Evolutionary conservation across 2,888 invertebrate genomes (phyloP).

Genomic region (Drosophila robusta): DNA sequence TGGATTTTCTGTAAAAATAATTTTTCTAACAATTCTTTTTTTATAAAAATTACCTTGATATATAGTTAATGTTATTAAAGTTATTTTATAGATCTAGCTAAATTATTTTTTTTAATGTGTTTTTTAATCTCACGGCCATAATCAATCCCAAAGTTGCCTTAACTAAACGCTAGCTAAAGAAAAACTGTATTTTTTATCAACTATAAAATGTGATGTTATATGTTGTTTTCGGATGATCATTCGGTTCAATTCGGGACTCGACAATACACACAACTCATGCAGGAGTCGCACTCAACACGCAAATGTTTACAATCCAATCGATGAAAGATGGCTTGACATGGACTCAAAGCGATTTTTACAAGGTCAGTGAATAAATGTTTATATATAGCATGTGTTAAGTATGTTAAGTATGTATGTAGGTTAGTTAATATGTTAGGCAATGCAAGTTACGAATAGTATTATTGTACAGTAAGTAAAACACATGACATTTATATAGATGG

Average conservation of each 20-base stretch:
- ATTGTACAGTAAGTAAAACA: constrained; percentile 67
- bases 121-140: background rate
- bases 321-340: constrained; percentile 46
- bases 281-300: constrained; percentile 35
- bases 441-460: constrained; percentile 48
- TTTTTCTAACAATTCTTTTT: too few relatives aligned
- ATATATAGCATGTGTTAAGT: constrained; percentile 24
- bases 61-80: too few relatives aligned
- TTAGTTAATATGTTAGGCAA: constrained; percentile 56
- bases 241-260: constrained; percentile 5
- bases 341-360: constrained; percentile 56
- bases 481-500: constrained; percentile 39
- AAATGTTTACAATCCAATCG: constrained; percentile 27
- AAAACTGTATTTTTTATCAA: too few relatives aligned
- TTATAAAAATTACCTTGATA: too few relatives aligned
- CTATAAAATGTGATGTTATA: background rate
- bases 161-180: too few relatives aligned
- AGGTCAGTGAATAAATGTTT: constrained; percentile 42
- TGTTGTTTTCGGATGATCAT: constrained; percentile 3
- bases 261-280: constrained; percentile 47
- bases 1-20: too few relatives aligned
- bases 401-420: constrained; percentile 24
- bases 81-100: too few relatives aligned
- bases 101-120: background rate
- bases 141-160: too few relatives aligned